Evolutionary conservation across 2,888 invertebrate species (phyloP).

Genomic region (Philaethria dido): DNA sequence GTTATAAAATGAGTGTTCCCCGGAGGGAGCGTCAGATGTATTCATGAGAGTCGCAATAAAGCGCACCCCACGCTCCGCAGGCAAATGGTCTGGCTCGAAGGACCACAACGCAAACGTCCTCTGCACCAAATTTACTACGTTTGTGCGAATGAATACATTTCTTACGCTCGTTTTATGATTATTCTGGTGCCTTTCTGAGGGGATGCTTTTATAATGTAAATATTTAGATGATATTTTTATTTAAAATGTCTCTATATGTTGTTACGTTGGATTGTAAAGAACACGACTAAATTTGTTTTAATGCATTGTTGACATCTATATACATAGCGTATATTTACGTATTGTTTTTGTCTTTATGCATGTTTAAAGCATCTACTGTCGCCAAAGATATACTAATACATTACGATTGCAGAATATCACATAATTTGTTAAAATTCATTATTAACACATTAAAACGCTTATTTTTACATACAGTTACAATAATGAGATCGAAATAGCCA

Average conservation of each 20-base stretch:
- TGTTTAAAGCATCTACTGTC: no score
- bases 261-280: neutral
- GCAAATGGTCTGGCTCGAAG: slow-evolving; percentile 23
- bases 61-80: slow-evolving; percentile 22
- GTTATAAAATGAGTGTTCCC: slow-evolving; percentile 23
- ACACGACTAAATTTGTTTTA: no score
- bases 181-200: slow-evolving; percentile 1
- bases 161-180: slow-evolving; percentile 25
- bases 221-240: neutral
- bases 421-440: neutral
- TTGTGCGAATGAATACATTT: slow-evolving; percentile 37
- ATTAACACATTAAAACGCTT: slow-evolving; percentile 18
- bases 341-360: no score
- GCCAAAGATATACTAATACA: no score
- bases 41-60: slow-evolving; percentile 35
- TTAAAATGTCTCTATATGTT: neutral
- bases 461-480: slow-evolving; percentile 19
- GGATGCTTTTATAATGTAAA: slow-evolving; percentile 14
- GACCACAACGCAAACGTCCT: neutral
- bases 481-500: slow-evolving; percentile 26
- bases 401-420: neutral
- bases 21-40: slow-evolving; percentile 30
- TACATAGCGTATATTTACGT: no score
- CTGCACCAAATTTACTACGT: slow-evolving; percentile 27
- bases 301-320: no score